Evolutionary conservation across 2,113 vertebrate genomes (phyloP), one percentile per base, ranked within the genome.

Genomic region (Vireo altiloquus): DNA sequence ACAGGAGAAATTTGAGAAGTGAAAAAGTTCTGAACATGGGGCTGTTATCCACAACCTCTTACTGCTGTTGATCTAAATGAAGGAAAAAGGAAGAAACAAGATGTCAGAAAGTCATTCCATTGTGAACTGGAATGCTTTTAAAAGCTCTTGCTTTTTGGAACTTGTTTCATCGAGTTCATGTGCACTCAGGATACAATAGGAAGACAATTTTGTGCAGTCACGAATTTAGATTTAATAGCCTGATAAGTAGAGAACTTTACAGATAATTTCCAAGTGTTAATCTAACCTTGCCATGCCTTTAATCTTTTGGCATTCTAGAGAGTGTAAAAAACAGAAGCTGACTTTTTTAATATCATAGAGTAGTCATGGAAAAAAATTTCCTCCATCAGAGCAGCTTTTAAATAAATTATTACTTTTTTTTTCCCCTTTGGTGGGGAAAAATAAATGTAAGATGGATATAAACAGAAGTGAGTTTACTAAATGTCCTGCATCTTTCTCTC

Each of bases 361-460:
- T 68, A 86, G 64, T 93, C 94, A 84, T 46, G 80, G 90, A 84
- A 76, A 96, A 94, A 93, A 92, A 93, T 33, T 84, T 92, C 86
- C 77, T 92, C 80, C 56, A 80, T 87, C 53, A 92, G 87, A 84
- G 42, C 54, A 37, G 87, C 52, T 90, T 96, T 94, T 96, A 93
- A 97, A 96, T 95, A 96, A 97, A 95, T 97, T 61, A 81, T 93
- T 94, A 80, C 52, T 93, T 82, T 87, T 91, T 89, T 94, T 69
- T 53, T 21, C 7, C n/a, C 37, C 11, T 5, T 91, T 27, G 42
- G 70, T 92, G 28, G 30, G 75, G 61, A 89, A 91, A 82, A 95
- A 90, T 92, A 94, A 65, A 81, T 77, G 44, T 70, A 89, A 92
- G 50, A 96, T 86, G 72, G 52, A 95, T 95, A 92, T 95, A 94